Evolutionary conservation across 1,140 invertebrate genomes (phyloP).

Genomic region (Saccostrea cuccullata): DNA sequence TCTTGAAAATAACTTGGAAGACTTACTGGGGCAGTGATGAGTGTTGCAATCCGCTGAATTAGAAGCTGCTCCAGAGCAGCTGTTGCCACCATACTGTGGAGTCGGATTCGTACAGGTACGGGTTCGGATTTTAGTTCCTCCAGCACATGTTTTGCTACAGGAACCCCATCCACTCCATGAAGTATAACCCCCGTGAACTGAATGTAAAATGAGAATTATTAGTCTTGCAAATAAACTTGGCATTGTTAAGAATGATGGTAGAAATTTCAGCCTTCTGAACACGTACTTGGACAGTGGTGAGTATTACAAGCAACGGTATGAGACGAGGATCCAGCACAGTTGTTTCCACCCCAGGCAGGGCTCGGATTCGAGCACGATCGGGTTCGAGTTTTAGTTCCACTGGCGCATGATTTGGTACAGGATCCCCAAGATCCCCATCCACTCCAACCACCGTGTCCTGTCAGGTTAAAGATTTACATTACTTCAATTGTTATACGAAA

Average conservation of each 20-base stretch:
- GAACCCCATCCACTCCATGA: slow-evolving; percentile 81
- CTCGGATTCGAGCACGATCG: slow-evolving; percentile 63
- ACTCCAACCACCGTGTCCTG: not conserved
- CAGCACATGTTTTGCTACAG: slow-evolving; percentile 76
- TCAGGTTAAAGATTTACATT: too few relatives aligned
- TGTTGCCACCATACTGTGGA: slow-evolving; percentile 39
- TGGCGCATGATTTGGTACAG: slow-evolving; percentile 65
- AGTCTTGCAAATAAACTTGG: too few relatives aligned
- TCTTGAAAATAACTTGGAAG: too few relatives aligned
- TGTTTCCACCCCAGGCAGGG: slow-evolving; percentile 59
- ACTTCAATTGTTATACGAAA: too few relatives aligned
- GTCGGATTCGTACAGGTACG: slow-evolving; percentile 36
- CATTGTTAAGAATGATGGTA: too few relatives aligned
- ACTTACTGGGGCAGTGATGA: slow-evolving; percentile 27
- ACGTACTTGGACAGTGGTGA: slow-evolving; percentile 40
- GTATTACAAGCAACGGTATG: slow-evolving; percentile 15
- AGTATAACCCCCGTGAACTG: slow-evolving; percentile 83
- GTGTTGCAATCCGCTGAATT: slow-evolving; percentile 8
- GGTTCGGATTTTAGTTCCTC: slow-evolving; percentile 10
- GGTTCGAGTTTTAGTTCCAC: slow-evolving; percentile 58
- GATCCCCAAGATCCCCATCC: slow-evolving; percentile 46
- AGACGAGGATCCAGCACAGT: slow-evolving; percentile 11
- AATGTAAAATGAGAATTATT: not conserved
- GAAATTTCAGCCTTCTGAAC: not conserved
- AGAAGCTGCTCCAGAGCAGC: not conserved